Percentiles rank a stretch among this genome's conserved stretches.
These are phyloP conservation scores for Meteorus colon DNA, from an alignment of 2,888 invertebrate genomes.

Conservation along the genomic window DNA sequence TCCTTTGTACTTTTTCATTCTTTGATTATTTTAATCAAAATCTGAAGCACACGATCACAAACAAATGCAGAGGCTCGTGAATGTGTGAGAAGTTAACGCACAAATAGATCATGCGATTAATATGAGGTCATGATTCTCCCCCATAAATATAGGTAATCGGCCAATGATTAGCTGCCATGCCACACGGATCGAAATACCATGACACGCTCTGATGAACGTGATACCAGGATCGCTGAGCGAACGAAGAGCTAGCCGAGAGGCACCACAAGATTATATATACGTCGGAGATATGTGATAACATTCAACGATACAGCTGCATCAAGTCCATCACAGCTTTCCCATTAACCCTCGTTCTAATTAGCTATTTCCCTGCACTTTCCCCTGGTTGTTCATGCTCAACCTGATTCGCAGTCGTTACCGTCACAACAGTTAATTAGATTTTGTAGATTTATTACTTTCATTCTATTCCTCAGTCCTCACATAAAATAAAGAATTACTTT, in stretches of 20 bases:
- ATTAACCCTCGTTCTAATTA: neutral
- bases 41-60: neutral
- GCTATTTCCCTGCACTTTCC: neutral
- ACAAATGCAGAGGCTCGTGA: neutral
- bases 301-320: neutral
- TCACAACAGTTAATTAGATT: neutral
- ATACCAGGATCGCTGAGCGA: slow-evolving; percentile 18
- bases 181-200: slow-evolving; percentile 28
- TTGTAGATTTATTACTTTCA: neutral
- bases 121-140: neutral
- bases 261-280: neutral
- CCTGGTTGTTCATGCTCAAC: neutral
- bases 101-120: slow-evolving; percentile 8
- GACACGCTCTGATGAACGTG: slow-evolving; percentile 21
- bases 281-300: slow-evolving; percentile 4
- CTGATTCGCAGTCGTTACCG: neutral
- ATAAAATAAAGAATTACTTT: slow-evolving; percentile 7
- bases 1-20: neutral
- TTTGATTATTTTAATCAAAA: neutral
- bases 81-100: neutral
- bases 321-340: neutral
- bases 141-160: neutral
- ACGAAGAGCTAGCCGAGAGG: neutral
- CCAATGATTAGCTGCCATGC: slow-evolving; percentile 8
- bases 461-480: neutral